These are phyloP conservation scores for Tragelaphus scriptus DNA, from an alignment of 2,113 vertebrate species.

Conservation along the genomic window DNA sequence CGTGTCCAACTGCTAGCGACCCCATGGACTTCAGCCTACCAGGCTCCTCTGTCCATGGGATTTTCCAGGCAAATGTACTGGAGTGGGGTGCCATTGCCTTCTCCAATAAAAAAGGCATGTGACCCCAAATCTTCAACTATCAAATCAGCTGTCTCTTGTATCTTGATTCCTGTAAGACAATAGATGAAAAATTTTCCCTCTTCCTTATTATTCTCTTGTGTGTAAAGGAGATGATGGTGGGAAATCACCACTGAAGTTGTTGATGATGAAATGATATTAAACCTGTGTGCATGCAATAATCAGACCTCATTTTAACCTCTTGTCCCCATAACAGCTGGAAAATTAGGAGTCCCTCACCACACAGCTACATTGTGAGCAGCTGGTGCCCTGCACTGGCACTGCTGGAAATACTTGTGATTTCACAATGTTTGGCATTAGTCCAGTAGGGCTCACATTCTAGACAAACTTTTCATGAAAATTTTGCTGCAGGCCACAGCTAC, in stretches of 20 bases:
- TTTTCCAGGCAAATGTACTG: too few species aligned
- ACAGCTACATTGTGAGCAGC: neutral
- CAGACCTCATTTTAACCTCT: neutral
- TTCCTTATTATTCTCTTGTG: neutral
- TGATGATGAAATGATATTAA: neutral
- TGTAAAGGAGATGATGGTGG: neutral
- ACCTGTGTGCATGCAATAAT: neutral
- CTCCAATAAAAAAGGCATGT: too few species aligned
- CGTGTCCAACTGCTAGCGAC: too few species aligned
- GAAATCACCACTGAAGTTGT: neutral
- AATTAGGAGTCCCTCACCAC: neutral
- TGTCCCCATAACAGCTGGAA: neutral
- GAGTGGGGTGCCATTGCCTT: too few species aligned
- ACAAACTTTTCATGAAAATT: neutral
- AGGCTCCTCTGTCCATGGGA: too few species aligned
- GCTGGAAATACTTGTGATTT: neutral
- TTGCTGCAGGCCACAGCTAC: neutral
- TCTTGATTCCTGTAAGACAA: neutral
- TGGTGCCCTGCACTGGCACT: neutral
- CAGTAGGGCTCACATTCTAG: neutral
- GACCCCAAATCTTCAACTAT: neutral
- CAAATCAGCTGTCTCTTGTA: neutral
- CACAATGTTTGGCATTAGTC: neutral
- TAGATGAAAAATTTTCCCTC: neutral
- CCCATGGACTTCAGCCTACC: too few species aligned